Conservation (phyloP, 92 coral and sea anemone genomes). For the Plumapathes pennacea region DNA sequence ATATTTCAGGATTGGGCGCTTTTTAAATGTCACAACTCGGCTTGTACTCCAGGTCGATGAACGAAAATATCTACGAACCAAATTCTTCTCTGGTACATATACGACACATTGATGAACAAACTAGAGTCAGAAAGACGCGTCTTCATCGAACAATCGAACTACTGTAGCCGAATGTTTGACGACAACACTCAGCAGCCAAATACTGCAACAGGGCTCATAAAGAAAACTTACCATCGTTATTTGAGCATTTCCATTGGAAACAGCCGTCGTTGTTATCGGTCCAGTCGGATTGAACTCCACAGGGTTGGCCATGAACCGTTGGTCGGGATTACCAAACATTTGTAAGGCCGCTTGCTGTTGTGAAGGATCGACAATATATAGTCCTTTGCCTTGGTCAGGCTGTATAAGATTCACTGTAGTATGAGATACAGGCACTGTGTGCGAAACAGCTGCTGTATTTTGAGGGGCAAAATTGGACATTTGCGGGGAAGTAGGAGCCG, state of each 20-base stretch:
- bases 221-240: conserved; percentile 84
- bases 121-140: too few relatives aligned
- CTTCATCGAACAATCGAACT: too few relatives aligned
- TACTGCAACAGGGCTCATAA: not conserved
- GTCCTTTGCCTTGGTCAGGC: conserved; percentile 95
- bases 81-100: too few relatives aligned
- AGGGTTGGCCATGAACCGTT: conserved; percentile 93
- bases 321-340: conserved; percentile 97
- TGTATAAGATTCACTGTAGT: conserved; percentile 89
- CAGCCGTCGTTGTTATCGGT: conserved; percentile 85
- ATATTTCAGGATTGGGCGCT: conserved; percentile 92
- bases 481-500: conserved; percentile 95
- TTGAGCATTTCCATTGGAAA: conserved; percentile 93
- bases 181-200: too few relatives aligned
- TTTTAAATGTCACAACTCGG: conserved; percentile 83
- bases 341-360: conserved; percentile 89
- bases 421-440: conserved; percentile 92
- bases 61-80: too few relatives aligned
- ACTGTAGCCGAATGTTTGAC: too few relatives aligned
- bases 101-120: too few relatives aligned
- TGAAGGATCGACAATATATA: conserved; percentile 96
- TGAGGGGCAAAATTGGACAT: conserved; percentile 88
- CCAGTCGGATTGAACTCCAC: conserved; percentile 93
- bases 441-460: conserved; percentile 85
- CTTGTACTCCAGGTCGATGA: too few relatives aligned